Conservation (phyloP, 2,113 vertebrate species). For the Ia io region DNA sequence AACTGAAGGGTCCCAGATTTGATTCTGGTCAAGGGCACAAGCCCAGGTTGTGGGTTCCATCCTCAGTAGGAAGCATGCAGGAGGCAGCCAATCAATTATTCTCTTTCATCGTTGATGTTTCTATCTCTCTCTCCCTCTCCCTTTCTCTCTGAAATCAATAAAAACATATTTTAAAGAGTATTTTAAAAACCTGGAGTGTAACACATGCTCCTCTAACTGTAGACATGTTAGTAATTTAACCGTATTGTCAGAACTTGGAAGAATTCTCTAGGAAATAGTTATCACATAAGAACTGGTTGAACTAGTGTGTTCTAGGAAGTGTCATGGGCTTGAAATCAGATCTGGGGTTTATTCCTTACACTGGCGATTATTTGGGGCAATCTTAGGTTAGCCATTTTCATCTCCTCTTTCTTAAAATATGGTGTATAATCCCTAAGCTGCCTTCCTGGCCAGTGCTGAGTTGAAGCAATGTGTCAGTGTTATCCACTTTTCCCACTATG, state of each 20-base stretch:
- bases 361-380: background rate
- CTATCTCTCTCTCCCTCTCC: too few relatives aligned
- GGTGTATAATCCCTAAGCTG: background rate
- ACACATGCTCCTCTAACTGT: background rate
- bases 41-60: too few relatives aligned
- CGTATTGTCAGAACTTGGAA: background rate
- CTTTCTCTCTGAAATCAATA: too few relatives aligned
- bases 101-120: too few relatives aligned
- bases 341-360: background rate
- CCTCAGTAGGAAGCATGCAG: too few relatives aligned
- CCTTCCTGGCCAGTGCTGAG: background rate
- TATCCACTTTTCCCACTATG: background rate
- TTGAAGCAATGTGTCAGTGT: background rate
- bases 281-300: background rate
- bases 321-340: background rate
- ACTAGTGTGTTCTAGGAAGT: background rate
- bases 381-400: background rate
- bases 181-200: background rate
- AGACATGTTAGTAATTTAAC: background rate
- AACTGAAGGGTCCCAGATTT: too few relatives aligned
- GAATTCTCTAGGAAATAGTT: background rate
- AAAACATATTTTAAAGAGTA: too few relatives aligned
- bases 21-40: too few relatives aligned
- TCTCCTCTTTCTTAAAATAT: background rate
- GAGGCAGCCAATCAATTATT: too few relatives aligned